A percentile compares a stretch with the other conserved stretches of the same genome.
Evolutionary conservation across 2,888 invertebrate species (phyloP).

Genomic region (Epistrophe eligans): DNA sequence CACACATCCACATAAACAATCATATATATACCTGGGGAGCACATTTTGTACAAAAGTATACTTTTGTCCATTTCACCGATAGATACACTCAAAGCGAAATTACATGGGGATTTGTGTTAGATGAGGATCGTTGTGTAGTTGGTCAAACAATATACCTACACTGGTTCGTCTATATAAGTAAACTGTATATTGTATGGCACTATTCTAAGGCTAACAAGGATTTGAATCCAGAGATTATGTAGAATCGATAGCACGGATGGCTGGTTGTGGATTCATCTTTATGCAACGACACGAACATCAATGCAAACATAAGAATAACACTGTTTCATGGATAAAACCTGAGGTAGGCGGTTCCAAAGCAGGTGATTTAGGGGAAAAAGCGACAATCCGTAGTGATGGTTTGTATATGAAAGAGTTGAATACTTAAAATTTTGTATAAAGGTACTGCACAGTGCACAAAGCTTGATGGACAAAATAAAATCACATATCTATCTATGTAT

Average conservation of each 20-base stretch:
- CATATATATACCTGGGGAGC: conserved; percentile 10
- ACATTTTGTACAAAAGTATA: conserved; percentile 32
- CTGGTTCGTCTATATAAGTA: neutral
- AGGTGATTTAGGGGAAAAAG: conserved; percentile 56
- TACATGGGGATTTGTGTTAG: conserved; percentile 70
- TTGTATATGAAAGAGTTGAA: conserved; percentile 14
- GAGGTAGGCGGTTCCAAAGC: conserved; percentile 30
- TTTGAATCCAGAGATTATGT: conserved; percentile 28
- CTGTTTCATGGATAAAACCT: conserved; percentile 38
- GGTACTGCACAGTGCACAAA: neutral
- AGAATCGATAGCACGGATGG: conserved; percentile 48
- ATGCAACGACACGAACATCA: conserved; percentile 52
- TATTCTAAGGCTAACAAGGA: conserved; percentile 24
- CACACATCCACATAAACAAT: neutral
- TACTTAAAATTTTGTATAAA: neutral
- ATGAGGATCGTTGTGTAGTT: conserved; percentile 59
- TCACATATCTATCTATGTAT: too few species aligned
- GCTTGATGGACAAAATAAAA: neutral
- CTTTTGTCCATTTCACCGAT: conserved; percentile 47
- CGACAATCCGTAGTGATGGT: conserved; percentile 29
- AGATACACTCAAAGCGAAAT: conserved; percentile 53
- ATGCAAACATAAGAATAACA: conserved; percentile 67
- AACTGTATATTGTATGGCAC: too few species aligned
- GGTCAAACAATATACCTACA: conserved; percentile 47
- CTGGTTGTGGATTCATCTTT: conserved; percentile 36